These are phyloP conservation scores for Leptinotarsa juncta DNA, from an alignment of 2,888 invertebrate genomes.

Conservation along the genomic window DNA sequence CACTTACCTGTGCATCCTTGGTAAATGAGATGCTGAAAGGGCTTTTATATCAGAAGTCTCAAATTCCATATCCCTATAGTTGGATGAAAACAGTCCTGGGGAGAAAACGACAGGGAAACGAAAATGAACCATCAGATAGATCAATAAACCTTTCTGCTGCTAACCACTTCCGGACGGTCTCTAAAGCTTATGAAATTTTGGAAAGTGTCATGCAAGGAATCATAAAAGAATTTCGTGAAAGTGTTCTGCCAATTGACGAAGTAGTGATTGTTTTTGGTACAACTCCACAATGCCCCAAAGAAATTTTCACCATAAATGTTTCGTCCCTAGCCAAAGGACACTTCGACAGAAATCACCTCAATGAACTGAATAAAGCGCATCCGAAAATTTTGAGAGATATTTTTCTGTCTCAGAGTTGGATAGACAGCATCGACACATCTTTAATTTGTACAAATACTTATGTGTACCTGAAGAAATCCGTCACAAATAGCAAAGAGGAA, in stretches of 20 bases:
- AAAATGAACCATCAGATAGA: conserved; percentile 23
- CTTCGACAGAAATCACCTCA: conserved; percentile 56
- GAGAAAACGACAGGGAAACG: conserved; percentile 50
- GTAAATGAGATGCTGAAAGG: conserved; percentile 71
- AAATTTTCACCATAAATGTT: conserved; percentile 55
- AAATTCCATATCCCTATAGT: conserved; percentile 61
- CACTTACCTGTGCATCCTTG: conserved; percentile 70
- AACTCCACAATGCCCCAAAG: conserved; percentile 56
- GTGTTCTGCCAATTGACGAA: conserved; percentile 51
- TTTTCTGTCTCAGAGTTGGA: conserved; percentile 56
- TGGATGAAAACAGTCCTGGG: conserved; percentile 57
- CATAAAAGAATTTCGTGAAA: conserved; percentile 51
- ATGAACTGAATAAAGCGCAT: conserved; percentile 52
- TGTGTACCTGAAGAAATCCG: conserved; percentile 50
- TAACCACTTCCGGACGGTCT: conserved; percentile 55
- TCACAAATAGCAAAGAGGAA: conserved; percentile 9
- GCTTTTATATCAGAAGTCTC: conserved; percentile 70
- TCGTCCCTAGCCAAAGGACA: conserved; percentile 52
- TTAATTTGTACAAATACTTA: conserved; percentile 54
- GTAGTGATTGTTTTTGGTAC: conserved; percentile 58
- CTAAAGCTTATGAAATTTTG: conserved; percentile 56
- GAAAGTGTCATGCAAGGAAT: conserved; percentile 56
- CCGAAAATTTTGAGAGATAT: conserved; percentile 57
- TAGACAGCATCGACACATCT: conserved; percentile 51
- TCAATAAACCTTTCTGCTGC: conserved; percentile 52